phyloP scores from a whole-genome alignment of 92 coral and sea anemone species.

The Meandrina meandrites region DNA sequence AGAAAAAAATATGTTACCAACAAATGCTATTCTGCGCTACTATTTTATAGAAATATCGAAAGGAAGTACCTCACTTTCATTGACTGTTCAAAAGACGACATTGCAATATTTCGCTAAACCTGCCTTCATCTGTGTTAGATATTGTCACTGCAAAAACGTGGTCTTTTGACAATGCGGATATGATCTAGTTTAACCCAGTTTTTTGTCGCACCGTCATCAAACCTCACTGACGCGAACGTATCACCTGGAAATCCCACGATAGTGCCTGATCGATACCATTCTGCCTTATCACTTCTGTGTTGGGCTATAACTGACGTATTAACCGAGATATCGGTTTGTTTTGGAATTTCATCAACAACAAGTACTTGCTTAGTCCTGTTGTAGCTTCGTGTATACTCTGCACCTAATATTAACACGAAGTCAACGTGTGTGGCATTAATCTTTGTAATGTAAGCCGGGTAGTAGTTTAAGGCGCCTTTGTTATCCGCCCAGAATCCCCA shows the following conservation, averaged over 20 bases:
- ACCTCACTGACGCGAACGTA: background rate
- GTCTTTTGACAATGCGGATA: background rate
- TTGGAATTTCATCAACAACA: background rate
- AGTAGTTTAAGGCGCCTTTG: background rate
- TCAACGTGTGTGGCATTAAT: slow-evolving; percentile 13
- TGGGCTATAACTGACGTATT: slow-evolving; percentile 20
- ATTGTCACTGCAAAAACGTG: too few species aligned
- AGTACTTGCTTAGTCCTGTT: slow-evolving; percentile 2
- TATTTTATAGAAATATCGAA: too few species aligned
- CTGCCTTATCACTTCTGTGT: background rate
- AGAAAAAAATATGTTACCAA: too few species aligned
- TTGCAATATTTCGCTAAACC: too few species aligned
- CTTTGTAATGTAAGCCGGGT: slow-evolving; percentile 12
- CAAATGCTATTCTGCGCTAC: too few species aligned
- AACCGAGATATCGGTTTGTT: background rate
- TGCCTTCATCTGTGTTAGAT: too few species aligned
- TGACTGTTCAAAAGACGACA: too few species aligned
- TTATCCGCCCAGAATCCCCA: slow-evolving; percentile 14
- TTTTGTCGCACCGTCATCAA: background rate
- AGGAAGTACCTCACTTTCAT: too few species aligned
- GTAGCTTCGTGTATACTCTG: background rate
- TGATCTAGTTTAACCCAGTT: background rate
- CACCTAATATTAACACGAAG: background rate
- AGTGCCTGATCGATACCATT: slow-evolving; percentile 23
- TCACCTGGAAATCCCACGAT: background rate